These are phyloP conservation scores for Abrostola tripartita DNA, from an alignment of 2,888 invertebrate genomes.

Conservation along the genomic window DNA sequence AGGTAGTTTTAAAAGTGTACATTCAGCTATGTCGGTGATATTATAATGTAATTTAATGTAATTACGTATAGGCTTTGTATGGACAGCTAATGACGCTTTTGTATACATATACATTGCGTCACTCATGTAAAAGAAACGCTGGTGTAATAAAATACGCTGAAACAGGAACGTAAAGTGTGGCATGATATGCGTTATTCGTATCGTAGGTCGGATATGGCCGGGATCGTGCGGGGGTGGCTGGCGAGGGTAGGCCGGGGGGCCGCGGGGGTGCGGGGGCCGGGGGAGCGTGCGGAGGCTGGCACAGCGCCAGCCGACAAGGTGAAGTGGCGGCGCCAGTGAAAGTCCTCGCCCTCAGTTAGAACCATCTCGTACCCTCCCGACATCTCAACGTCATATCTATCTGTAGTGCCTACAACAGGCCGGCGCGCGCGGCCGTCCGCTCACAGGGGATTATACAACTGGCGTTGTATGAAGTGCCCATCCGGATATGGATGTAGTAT, in stretches of 20 bases:
- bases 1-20: constrained; percentile 3
- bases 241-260: constrained; percentile 14
- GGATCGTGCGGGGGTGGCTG: constrained; percentile 27
- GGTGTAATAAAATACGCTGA: constrained; percentile 39
- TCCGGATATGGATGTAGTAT: no score
- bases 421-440: no score
- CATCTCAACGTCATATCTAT: constrained; percentile 39
- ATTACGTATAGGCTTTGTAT: constrained; percentile 22
- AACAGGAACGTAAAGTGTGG: constrained; percentile 58
- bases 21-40: constrained; percentile 19
- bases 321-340: constrained; percentile 85
- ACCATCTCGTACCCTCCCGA: constrained; percentile 46
- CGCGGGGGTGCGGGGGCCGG: constrained; percentile 24
- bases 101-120: constrained; percentile 12
- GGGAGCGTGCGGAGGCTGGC: constrained; percentile 69
- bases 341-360: constrained; percentile 67
- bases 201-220: constrained; percentile 41
- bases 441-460: no score
- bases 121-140: constrained; percentile 25
- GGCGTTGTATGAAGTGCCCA: not conserved
- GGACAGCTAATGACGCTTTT: constrained; percentile 14
- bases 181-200: constrained; percentile 58
- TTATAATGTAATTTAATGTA: constrained; percentile 35
- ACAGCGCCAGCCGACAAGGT: constrained; percentile 81
- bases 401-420: not conserved